phyloP scores from a whole-genome alignment of 2,888 invertebrate genomes.

The Meandrusa payeni region DNA sequence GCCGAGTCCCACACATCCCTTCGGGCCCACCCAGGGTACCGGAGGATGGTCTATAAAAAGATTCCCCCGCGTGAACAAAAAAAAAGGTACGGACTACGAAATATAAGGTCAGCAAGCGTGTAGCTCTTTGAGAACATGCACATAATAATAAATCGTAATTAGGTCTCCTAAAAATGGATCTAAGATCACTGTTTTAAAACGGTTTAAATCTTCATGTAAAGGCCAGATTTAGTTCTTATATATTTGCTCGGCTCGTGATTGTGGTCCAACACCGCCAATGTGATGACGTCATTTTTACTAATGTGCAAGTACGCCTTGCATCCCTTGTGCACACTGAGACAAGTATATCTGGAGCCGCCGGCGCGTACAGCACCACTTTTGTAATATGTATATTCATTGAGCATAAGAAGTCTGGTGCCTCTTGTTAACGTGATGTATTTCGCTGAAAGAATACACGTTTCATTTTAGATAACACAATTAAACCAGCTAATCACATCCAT shows the following conservation, averaged over 20 bases:
- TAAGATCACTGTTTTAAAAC: neutral
- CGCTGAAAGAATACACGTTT: slow-evolving; percentile 5
- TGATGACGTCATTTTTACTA: slow-evolving; percentile 30
- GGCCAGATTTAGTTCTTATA: slow-evolving; percentile 10
- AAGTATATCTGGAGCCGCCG: slow-evolving; percentile 35
- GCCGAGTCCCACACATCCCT: no score
- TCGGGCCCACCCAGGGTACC: no score
- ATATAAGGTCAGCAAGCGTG: no score
- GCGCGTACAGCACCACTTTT: slow-evolving; percentile 25
- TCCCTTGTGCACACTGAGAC: slow-evolving; percentile 33
- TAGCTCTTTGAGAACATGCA: no score
- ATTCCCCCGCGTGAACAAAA: no score
- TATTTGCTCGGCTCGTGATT: slow-evolving; percentile 33
- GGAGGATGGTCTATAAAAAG: no score
- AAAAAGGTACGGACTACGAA: no score
- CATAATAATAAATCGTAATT: no score
- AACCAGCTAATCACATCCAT: no score
- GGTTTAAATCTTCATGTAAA: slow-evolving; percentile 18
- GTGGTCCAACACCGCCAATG: slow-evolving; percentile 27
- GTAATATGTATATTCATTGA: slow-evolving; percentile 35
- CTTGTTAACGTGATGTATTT: slow-evolving; percentile 26
- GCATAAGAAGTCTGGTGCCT: slow-evolving; percentile 34
- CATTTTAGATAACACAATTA: no score
- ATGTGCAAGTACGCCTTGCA: slow-evolving; percentile 38
- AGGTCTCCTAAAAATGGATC: no score